Evolutionary conservation across 2,888 invertebrate genomes (phyloP).

Genomic region (Oxystoma pomonae): DNA sequence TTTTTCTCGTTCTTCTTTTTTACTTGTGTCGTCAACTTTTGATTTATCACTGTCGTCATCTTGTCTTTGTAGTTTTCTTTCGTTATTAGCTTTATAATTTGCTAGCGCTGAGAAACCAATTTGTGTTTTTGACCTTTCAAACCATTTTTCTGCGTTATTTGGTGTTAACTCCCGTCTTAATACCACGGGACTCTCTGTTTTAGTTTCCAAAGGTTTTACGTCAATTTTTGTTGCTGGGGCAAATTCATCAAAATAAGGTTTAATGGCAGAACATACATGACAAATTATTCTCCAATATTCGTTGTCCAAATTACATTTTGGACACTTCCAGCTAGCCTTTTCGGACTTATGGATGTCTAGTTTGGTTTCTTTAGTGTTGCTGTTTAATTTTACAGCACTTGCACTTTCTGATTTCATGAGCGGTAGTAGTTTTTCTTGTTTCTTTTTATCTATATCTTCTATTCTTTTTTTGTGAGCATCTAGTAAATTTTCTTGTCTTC

Average conservation of each 20-base stretch:
- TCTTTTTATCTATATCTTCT: slow-evolving; percentile 38
- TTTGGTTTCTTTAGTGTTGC: slow-evolving; percentile 28
- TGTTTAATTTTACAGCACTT: slow-evolving; percentile 36
- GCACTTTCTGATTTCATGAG: slow-evolving; percentile 46
- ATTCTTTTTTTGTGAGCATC: slow-evolving; percentile 37
- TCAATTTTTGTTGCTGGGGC: slow-evolving; percentile 10
- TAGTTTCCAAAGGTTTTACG: slow-evolving; percentile 13
- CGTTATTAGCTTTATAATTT: slow-evolving; percentile 34
- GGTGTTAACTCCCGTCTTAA: slow-evolving; percentile 23
- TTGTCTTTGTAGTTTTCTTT: slow-evolving; percentile 27
- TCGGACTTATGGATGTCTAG: slow-evolving; percentile 40
- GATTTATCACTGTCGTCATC: slow-evolving; percentile 31
- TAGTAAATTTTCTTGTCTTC: slow-evolving; percentile 35
- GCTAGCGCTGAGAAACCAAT: slow-evolving; percentile 45
- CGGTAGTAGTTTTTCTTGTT: slow-evolving; percentile 30
- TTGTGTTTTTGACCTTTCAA: slow-evolving; percentile 46
- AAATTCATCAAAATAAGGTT: slow-evolving; percentile 46
- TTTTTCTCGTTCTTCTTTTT: slow-evolving; percentile 54
- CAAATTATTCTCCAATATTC: slow-evolving; percentile 60
- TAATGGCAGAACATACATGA: slow-evolving; percentile 55
- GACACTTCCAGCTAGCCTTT: slow-evolving; percentile 54
- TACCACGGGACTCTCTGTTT: slow-evolving; percentile 23
- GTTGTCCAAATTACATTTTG: slow-evolving; percentile 58
- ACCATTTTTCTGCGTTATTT: slow-evolving; percentile 33
- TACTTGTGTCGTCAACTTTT: slow-evolving; percentile 42